Percentiles rank a stretch among this genome's conserved stretches.
Conservation (phyloP, 2,888 invertebrate genomes). For the Lithophane semibrunnea region DNA sequence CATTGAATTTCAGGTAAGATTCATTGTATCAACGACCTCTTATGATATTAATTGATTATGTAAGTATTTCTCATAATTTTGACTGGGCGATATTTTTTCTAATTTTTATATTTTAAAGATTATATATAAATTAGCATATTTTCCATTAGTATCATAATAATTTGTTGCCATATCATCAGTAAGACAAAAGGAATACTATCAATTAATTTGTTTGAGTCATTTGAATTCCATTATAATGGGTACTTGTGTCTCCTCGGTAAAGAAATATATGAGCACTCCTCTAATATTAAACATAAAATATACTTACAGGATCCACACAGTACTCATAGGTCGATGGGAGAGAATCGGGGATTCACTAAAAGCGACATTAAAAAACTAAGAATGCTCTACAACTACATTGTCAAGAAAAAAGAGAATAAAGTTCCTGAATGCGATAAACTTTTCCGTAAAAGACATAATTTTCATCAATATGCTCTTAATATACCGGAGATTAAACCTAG, state of each 20-base stretch:
- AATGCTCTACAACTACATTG: constrained; percentile 79
- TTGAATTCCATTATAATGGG: background rate
- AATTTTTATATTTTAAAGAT: too few relatives aligned
- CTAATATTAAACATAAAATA: background rate
- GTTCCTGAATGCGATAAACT: constrained; percentile 75
- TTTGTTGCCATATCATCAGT: background rate
- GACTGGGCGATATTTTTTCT: background rate
- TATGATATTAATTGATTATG: background rate
- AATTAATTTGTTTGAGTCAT: constrained; percentile 6
- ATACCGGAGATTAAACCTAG: constrained; percentile 45
- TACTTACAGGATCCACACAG: constrained; percentile 8
- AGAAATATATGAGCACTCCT: background rate
- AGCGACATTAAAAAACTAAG: constrained; percentile 78
- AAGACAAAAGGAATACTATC: background rate
- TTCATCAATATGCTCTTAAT: constrained; percentile 22
- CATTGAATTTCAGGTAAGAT: constrained; percentile 72
- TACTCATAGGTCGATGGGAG: constrained; percentile 39
- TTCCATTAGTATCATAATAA: background rate
- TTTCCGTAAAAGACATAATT: constrained; percentile 71
- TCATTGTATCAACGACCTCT: background rate
- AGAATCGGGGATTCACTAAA: constrained; percentile 66
- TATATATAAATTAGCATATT: background rate
- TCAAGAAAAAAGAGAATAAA: constrained; percentile 64
- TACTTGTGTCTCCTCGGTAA: background rate
- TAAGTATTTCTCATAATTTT: background rate